Percentiles rank a stretch among this genome's conserved stretches.
These are phyloP conservation scores for Diadumene lineata DNA, from an alignment of 92 coral and sea anemone genomes.

Conservation along the genomic window DNA sequence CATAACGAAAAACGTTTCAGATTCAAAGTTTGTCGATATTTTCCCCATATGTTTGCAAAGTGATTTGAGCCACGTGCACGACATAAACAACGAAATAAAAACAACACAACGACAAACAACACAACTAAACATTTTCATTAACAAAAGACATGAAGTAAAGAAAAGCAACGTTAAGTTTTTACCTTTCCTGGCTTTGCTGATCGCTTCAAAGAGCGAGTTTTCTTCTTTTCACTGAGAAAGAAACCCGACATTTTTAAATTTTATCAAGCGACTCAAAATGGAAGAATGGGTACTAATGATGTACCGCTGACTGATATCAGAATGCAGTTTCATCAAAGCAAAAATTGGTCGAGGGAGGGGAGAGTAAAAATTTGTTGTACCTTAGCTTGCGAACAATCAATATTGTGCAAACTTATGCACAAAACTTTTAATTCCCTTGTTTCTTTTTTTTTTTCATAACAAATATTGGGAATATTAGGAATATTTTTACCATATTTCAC, in stretches of 20 bases:
- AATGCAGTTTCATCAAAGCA: too few species aligned
- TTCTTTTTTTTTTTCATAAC: too few species aligned
- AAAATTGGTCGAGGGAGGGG: not conserved
- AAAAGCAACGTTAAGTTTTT: not conserved
- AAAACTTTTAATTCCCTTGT: too few species aligned
- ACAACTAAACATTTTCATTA: not conserved
- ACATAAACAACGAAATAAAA: constrained; percentile 3
- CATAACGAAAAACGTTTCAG: too few species aligned
- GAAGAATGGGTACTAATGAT: not conserved
- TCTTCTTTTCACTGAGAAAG: constrained; percentile 52
- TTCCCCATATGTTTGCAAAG: not conserved
- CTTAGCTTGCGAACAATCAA: too few species aligned
- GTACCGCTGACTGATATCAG: constrained; percentile 1
- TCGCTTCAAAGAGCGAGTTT: constrained; percentile 48
- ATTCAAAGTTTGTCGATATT: too few species aligned
- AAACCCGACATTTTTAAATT: constrained; percentile 68
- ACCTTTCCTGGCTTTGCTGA: constrained; percentile 44
- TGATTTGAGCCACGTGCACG: constrained; percentile 11
- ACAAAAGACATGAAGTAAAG: not conserved
- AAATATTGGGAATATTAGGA: too few species aligned
- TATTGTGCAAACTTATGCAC: too few species aligned
- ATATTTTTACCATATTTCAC: too few species aligned
- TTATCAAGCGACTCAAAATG: not conserved
- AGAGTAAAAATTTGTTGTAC: not conserved
- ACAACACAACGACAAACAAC: not conserved